Evolutionary conservation across 2,888 invertebrate genomes (phyloP), one percentile per base, ranked within the genome.

Genomic region (Tanypteryx hageni): DNA sequence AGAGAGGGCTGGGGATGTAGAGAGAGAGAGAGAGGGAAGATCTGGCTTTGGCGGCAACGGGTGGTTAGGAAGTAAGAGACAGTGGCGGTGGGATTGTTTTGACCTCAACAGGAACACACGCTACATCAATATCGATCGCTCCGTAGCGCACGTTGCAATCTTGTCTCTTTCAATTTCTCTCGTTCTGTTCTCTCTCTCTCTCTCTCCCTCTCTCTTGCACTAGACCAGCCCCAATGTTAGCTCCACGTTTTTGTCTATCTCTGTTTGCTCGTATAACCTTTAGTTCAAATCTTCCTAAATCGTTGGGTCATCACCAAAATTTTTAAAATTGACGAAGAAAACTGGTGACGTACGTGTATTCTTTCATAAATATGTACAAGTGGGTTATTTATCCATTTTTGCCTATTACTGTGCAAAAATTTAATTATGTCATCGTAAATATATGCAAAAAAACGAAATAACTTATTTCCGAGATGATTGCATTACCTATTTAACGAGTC

Each of bases 71-170:
- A 11, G 9, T 13, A 11, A 76, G n/a, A 22, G 11, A 22, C 76
- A 27, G 76, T 76, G 2, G 10, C 22, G n/a, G 68, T 13, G 22
- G 76, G 76, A 76, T 22, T 76, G 22, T 22, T 76, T 11, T 76
- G 22, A 76, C 76, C 76, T 64, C 64, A 64, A n/a, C 83, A 56
- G 44, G 31, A 44, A 85, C 85, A 58, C 44, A 27, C 61, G 59
- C 89, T 89, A 61, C 89, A 89, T 64, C 89, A 11, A n/a, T 44
- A 89, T 89, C 89, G 89, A 89, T 89, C 61, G 64, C 59, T 22
- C 11, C 14, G 31, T 59, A 61, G 14, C 16, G 18, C 89, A 64
- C 59, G 86, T 64, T 44, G 89, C 89, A 89, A 89, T 89, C 89
- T 89, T 89, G 64, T 89, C 89, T 16, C 44, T 44, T 64, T 61